Evolutionary conservation across 2,797 vertebrate species (phyloP), one percentile per base, ranked within the genome.

Genomic region (Amblyopsis hoosieri): DNA sequence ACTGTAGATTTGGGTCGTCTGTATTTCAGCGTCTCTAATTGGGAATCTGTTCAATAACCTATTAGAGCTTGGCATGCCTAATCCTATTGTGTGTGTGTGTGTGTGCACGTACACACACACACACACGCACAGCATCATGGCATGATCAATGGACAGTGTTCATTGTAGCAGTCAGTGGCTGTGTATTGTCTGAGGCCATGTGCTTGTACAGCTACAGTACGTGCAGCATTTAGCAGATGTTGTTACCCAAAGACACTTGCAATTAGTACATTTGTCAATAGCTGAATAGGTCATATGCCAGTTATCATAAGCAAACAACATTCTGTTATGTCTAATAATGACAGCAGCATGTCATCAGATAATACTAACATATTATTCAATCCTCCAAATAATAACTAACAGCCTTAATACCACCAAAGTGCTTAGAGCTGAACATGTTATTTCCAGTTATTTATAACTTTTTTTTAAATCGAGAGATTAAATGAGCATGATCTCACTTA

Each of bases 91-190:
- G 60, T 33, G 45, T 52, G 49, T 53, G 33, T 62, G 49, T 53
- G 48, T 42, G 31, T 62, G 31, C 12, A 33, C 10, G 15, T n/a
- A 6, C 9, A 42, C 42, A 19, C 17, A 17, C 17, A 17, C 17
- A 17, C 23, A 13, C 12, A 5, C 12, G 23, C 11, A 45, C 4
- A 15, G 57, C 54, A 23, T 23, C 60, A 42, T 50, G 47, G 12
- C 49, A 3, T 12, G 33, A 52, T 62, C 60, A 53, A 62, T 62
- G 17, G 33, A 23, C 52, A 17, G 33, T 42, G 17, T 61, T 51
- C 49, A 37, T 52, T 52, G 14, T 45, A 42, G 47, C 33, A 60
- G n/a, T 33, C 58, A 14, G 49, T 62, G 58, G 14, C n/a, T 50
- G 47, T 50, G 48, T 60, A 47, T 37, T 29, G 31, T 29, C 15